Conservation (phyloP, 2,113 vertebrate species). For the Lethenteron camtschaticum region DNA sequence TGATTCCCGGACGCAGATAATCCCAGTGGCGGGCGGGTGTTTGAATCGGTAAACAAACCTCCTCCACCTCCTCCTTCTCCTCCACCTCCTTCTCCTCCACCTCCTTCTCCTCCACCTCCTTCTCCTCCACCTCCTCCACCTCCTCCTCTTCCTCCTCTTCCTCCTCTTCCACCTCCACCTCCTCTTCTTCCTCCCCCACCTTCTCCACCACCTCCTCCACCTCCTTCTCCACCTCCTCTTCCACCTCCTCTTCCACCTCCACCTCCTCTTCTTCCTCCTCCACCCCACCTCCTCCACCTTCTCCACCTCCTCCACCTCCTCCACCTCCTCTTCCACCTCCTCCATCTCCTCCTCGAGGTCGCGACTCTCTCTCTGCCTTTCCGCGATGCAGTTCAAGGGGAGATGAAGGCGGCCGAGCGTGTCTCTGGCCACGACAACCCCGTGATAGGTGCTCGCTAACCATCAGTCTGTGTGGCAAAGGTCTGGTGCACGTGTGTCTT, state of each 20-base stretch:
- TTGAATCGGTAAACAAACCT: neutral
- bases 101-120: conserved; percentile 9
- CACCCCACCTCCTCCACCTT: neutral
- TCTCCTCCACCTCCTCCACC: conserved; percentile 12
- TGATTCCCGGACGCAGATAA: neutral
- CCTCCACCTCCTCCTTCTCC: conserved; percentile 1
- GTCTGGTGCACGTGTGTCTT: too few species aligned
- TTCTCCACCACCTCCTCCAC: neutral
- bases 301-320: conserved; percentile 2
- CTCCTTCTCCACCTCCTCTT: too few species aligned
- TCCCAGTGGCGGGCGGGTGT: neutral
- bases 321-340: too few species aligned
- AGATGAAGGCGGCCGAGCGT: too few species aligned
- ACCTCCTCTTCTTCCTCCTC: neutral
- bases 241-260: neutral
- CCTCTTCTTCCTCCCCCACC: neutral
- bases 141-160: too few species aligned
- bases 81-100: conserved; percentile 7
- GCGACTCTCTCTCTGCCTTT: conserved; percentile 5
- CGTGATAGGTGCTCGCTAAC: too few species aligned
- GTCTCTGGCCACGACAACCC: too few species aligned
- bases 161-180: neutral
- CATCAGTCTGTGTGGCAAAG: too few species aligned
- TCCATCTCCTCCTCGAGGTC: too few species aligned
- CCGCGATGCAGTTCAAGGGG: neutral